Evolutionary conservation across 2,888 invertebrate genomes (phyloP), one percentile per base, ranked within the genome.

Genomic region (Embidobia sp.): DNA sequence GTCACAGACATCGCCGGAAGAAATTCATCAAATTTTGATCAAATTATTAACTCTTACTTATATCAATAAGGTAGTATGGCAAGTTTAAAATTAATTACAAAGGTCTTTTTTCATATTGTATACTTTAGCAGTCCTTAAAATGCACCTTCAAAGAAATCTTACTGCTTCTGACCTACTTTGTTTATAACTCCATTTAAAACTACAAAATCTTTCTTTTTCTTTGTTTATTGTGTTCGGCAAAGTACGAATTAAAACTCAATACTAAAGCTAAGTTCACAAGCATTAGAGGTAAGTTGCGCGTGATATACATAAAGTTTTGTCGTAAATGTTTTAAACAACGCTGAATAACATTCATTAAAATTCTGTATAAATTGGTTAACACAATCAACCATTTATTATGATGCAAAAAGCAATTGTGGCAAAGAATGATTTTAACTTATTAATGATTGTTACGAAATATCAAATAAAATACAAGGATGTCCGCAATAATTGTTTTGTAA

Each of bases 151-250:
- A 57, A 42, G 31, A 31, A 61, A 61, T 61, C 35, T 46, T 48
- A 13, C 16, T 37, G 22, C 48, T 27, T 61, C 35, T 61, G 61
- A 61, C 61, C 61, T 37, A 61, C 26, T 46, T 48, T 61, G 35
- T 61, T 61, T 61, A 15, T 59, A 59, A 59, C 59, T 49, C 49
- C 31, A 49, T 49, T 49, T 31, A 49, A 29, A 31, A 49, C 29
- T 49, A n/a, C 49, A 31, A 49, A 31, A 49, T 49, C 49, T 49
- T 18, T 18, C 31, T 29, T 18, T 49, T 31, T 7, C 42, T 42
- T 55, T 29, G 27, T 29, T 2, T 13, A 42, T 29, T 55, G 55
- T 40, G 11, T 27, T 55, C 18, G 18, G 4, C 15, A 10, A 55
- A 42, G 31, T 13, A 37, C 35, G 37, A 53, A 53, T 53, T 35